A percentile compares a stretch with the other conserved stretches of the same genome.
Conservation (phyloP, 1,140 invertebrate species). For the Eufriesea mexicana region DNA sequence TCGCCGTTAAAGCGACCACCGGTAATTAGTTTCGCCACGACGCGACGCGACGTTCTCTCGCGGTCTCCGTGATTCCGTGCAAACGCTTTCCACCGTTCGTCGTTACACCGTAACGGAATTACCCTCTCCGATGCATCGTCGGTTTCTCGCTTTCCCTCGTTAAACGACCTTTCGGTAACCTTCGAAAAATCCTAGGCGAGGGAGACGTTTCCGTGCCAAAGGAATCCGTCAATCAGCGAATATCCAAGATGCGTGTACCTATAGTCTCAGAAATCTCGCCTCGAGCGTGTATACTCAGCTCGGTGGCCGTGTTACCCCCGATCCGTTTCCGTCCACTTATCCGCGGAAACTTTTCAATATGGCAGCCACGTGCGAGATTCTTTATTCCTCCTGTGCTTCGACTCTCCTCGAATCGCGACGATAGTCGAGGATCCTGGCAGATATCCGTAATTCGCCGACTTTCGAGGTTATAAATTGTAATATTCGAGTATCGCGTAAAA, state of each 20-base stretch:
- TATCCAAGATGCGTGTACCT: neutral
- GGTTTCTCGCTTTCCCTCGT: neutral
- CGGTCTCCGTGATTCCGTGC: neutral
- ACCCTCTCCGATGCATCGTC: neutral
- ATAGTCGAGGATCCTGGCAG: neutral
- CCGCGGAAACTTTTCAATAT: slow-evolving; percentile 19
- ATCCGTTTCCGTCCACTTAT: neutral
- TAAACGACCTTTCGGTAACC: neutral
- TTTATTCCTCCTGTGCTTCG: neutral
- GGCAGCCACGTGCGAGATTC: neutral
- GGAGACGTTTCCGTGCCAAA: neutral
- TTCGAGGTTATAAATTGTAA: neutral
- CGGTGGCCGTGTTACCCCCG: neutral
- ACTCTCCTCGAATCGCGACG: neutral
- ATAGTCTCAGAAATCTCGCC: neutral
- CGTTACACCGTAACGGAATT: too few relatives aligned
- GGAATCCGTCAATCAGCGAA: neutral
- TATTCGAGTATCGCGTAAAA: too few relatives aligned
- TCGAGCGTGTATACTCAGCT: too few relatives aligned
- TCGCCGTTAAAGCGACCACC: neutral
- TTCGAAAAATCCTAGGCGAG: neutral
- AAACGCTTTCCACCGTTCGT: too few relatives aligned
- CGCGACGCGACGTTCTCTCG: neutral
- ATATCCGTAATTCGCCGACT: neutral
- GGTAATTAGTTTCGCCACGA: slow-evolving; percentile 27